Percentiles rank a stretch among this genome's conserved stretches.
phyloP scores from a whole-genome alignment of 92 coral and sea anemone species.

The Zoanthus sansibaricus region DNA sequence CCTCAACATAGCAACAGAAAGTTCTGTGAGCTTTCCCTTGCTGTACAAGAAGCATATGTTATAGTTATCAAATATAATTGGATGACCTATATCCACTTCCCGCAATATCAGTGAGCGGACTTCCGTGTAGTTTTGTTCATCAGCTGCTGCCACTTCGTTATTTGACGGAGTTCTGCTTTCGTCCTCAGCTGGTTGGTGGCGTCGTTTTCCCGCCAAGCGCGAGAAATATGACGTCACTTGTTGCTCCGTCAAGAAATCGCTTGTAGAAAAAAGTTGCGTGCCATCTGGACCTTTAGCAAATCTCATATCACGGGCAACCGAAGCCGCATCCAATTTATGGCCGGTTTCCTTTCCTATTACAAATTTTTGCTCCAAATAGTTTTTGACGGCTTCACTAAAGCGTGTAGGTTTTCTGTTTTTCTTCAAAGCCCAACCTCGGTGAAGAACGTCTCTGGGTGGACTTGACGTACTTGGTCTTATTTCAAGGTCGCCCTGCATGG shows the following conservation, averaged over 20 bases:
- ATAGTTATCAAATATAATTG: constrained; percentile 54
- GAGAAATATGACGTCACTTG: constrained; percentile 76
- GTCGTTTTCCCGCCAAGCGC: constrained; percentile 54
- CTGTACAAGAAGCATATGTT: constrained; percentile 59
- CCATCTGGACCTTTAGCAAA: constrained; percentile 61
- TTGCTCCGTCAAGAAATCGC: constrained; percentile 62
- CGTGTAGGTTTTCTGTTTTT: constrained; percentile 23
- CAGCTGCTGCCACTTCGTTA: constrained; percentile 39
- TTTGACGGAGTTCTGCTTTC: constrained; percentile 30
- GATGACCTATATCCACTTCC: constrained; percentile 52
- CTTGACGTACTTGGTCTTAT: constrained; percentile 9
- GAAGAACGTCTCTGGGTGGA: not conserved
- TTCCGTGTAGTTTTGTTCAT: constrained; percentile 41
- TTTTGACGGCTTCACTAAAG: constrained; percentile 58
- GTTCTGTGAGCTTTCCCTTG: constrained; percentile 44
- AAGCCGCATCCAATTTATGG: constrained; percentile 66
- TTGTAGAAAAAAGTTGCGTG: constrained; percentile 50
- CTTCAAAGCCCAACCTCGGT: constrained; percentile 31
- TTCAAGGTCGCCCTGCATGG: constrained; percentile 19
- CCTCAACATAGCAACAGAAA: constrained; percentile 52
- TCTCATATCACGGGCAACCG: constrained; percentile 71
- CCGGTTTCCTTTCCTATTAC: constrained; percentile 67
- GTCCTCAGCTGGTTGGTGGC: constrained; percentile 53
- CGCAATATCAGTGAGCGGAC: constrained; percentile 38
- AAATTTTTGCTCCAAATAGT: constrained; percentile 63